Evolutionary conservation across 1,140 invertebrate genomes (phyloP).

Genomic region (Papilio aristodemus): DNA sequence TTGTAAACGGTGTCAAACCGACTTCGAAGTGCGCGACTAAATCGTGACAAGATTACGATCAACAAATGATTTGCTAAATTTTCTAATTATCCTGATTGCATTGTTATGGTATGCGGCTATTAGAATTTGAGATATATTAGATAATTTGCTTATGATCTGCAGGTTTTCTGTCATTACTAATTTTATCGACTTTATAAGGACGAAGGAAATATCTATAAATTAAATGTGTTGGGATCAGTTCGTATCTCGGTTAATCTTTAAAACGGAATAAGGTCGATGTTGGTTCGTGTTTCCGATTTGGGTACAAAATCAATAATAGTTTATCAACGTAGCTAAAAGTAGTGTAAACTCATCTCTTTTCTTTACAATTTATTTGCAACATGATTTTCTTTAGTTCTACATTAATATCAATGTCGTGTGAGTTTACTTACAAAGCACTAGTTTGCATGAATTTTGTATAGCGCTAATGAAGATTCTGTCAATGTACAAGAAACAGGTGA

Average conservation of each 20-base stretch:
- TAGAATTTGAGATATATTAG: not conserved
- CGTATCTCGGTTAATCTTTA: too few relatives aligned
- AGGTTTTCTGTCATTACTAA: too few relatives aligned
- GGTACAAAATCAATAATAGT: too few relatives aligned
- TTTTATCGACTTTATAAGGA: too few relatives aligned
- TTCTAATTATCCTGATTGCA: conserved; percentile 60
- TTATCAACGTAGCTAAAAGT: too few relatives aligned
- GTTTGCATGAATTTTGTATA: conserved; percentile 13
- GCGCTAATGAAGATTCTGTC: conserved; percentile 34
- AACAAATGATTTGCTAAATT: conserved; percentile 66
- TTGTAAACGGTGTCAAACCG: conserved; percentile 47
- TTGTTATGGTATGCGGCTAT: conserved; percentile 32
- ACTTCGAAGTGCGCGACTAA: conserved; percentile 41
- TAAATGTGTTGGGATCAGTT: too few relatives aligned
- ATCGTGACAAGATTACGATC: conserved; percentile 51
- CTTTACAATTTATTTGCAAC: not conserved
- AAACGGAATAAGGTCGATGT: too few relatives aligned
- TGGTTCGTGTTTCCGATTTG: not conserved
- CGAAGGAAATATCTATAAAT: too few relatives aligned
- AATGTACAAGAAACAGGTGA: conserved; percentile 49
- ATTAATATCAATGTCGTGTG: not conserved
- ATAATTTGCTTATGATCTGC: conserved; percentile 1
- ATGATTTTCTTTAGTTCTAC: not conserved
- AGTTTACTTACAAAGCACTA: conserved; percentile 23
- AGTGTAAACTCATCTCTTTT: too few relatives aligned